Evolutionary conservation across 2,888 invertebrate species (phyloP), one percentile per base, ranked within the genome.

Genomic region (Pegoplata infirma): DNA sequence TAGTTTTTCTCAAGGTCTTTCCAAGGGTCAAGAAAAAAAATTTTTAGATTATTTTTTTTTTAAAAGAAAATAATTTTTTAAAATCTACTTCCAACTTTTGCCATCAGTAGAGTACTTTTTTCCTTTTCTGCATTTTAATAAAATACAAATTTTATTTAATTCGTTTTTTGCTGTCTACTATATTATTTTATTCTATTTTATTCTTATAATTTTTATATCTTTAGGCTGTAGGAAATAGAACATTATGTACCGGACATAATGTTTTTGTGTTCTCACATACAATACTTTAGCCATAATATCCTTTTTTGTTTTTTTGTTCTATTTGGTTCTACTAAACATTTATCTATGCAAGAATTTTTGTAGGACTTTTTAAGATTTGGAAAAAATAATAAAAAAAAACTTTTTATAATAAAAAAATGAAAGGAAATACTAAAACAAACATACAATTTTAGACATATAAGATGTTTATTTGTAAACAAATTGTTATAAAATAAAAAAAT

Each of bases 191-290:
- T 71, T 58, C 67, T 19, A 63, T 75, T 72, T 58, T 72, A 72
- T 75, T 67, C 71, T 51, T 68, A 79, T 72, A 75, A 71, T 71
- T 64, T 79, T 67, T 72, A 75, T 72, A 28, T 36, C 79, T 63
- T 64, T 46, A 72, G 79, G 75, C 79, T 79, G 56, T 51, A 75
- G 79, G 79, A 79, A 79, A 79, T 79, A 67, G 79, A 79, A 53
- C 79, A 79, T 79, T 79, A 79, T 75, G 51, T 58, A 72, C 79
- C 79, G 79, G 79, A 79, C 71, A 79, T 73, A 75, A 79, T 71
- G 46, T 49, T 75, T 72, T 75, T 75, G 14, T 72, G 46, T 72
- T 72, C 51, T 46, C 61, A 79, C 67, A 67, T 56, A 76, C 72
- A 61, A 56, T 63, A 49, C 63, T 69, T 23, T 58, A 32, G 49